Base-by-base conservation (phyloP, 2,797 vertebrate species). In the Danio albolineatus region DNA sequence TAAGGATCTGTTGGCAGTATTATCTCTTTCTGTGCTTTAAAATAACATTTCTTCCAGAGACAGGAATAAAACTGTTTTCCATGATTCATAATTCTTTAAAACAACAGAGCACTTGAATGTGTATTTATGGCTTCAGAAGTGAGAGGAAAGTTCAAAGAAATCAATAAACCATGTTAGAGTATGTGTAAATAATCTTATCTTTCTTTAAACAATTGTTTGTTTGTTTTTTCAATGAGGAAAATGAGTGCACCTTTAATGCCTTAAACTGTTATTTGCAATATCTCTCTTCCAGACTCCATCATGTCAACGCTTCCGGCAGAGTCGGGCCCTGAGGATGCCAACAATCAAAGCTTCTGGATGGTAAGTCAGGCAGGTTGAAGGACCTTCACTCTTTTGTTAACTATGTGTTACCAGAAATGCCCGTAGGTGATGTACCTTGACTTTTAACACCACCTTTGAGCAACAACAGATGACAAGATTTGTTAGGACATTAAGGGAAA, bases 311-410 rank as follows among this genome's bases (percentile, higher is more conserved):
- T 82, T 19, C 57, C 87, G 0, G 83, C 90, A 73, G 89, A 92
- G 56, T 89, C 53, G 74, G 82, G 67, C 80, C 73, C 83, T 2
- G 92, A 93, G 78, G 92, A 93, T 74, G 90, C 76, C 67, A 90
- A 86, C 86, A 89, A 86, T 7, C 86, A 86, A 86, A 95, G 94
- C 90, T 94, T 94, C 89, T 94, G 94, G 94, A 94, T 94, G 86
- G 85, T 89, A 67, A 87, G 87, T 67, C 43, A 79, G 54, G 14
- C 53, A 19, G 41, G 43, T 2, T 54, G 51, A 41, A 54, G 36
- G 48, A 53, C 67, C 8, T 65, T 60, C 4, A n/a, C n/a, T 67
- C 5, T 10, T 59, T 75, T 69, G n/a, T 54, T 64, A 51, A 16
- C 12, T 57, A 57, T 38, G 17, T 56, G 8, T 44, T 28, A 64